Base-by-base conservation (phyloP, 2,797 vertebrate genomes). In the Ficedula albicollis region DNA sequence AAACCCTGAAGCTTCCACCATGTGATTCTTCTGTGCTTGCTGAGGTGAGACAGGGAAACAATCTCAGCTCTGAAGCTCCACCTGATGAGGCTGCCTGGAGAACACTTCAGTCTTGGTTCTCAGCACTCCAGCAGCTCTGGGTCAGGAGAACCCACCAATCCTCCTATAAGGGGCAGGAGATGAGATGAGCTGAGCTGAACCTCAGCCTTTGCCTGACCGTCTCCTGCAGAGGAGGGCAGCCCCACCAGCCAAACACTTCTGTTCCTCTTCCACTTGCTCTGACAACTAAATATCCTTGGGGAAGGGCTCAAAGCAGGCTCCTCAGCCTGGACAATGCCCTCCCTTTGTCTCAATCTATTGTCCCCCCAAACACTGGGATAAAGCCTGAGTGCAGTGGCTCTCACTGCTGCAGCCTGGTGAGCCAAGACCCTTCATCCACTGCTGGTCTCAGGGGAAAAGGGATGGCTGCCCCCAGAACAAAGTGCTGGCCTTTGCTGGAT, bases 201-300 rank as follows among this genome's bases (percentile, higher is more conserved):
- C 5, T 22, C 51, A 70, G 49, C 38, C 32, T 52, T 4, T 18
- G 16, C n/a, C 44, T 8, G 23, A 64, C 8, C 10, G 15, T 43
- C 25, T 46, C 39, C n/a, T 27, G 16, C 4, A 5, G 32, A 60
- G 59, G 4, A 43, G 51, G 5, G 32, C 36, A 36, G 30, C 29
- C 32, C 60, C 60, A 32, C 22, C 43, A 7, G 17, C 39, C 29
- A 6, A 38, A 38, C 56, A 21, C 22, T 2, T 13, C 41, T 22
- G 13, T 12, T 56, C 44, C n/a, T 79, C 54, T 63, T 55, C 63
- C 41, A 25, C 32, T 69, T 11, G 23, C 58, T 74, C 39, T 54
- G 54, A 43, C n/a, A 43, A 10, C 18, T 25, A 17, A 56, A 10
- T 3, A 4, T 17, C 29, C 54, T 9, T 0, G 0, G 25, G 34